Evolutionary conservation across 2,888 invertebrate species (phyloP).

Genomic region (Anarsia innoxiella): DNA sequence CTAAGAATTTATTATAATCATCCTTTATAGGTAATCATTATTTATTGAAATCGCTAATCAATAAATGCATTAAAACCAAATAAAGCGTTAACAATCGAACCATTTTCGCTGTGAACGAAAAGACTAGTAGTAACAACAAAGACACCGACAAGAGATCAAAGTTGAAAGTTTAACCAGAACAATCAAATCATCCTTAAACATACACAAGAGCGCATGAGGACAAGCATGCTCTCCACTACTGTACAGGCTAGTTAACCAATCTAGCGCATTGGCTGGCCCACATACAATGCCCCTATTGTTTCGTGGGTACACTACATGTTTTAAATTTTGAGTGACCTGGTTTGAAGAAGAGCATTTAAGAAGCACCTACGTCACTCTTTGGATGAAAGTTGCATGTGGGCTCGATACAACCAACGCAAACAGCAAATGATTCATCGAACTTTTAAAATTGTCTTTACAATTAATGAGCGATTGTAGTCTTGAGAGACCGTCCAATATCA

Average conservation of each 20-base stretch:
- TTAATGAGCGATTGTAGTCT: background rate
- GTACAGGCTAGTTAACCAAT: constrained; percentile 25
- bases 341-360: constrained; percentile 4
- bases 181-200: constrained; percentile 4
- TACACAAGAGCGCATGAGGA: constrained; percentile 1
- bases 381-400: background rate
- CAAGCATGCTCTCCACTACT: constrained; percentile 9
- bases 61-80: too few relatives aligned
- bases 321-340: constrained; percentile 10
- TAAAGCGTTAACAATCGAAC: too few relatives aligned
- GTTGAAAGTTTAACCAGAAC: constrained; percentile 4
- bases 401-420: background rate
- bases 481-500: background rate
- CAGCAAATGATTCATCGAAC: background rate
- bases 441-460: background rate
- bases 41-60: too few relatives aligned
- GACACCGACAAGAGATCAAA: too few relatives aligned
- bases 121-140: too few relatives aligned
- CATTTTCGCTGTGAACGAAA: too few relatives aligned
- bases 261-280: constrained; percentile 26
- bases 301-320: constrained; percentile 4
- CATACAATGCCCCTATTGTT: constrained; percentile 31
- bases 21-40: too few relatives aligned
- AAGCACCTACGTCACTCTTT: background rate
- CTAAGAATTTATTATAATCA: too few relatives aligned